Conservation (phyloP, 2,113 vertebrate species). For the Eonycteris spelaea region DNA sequence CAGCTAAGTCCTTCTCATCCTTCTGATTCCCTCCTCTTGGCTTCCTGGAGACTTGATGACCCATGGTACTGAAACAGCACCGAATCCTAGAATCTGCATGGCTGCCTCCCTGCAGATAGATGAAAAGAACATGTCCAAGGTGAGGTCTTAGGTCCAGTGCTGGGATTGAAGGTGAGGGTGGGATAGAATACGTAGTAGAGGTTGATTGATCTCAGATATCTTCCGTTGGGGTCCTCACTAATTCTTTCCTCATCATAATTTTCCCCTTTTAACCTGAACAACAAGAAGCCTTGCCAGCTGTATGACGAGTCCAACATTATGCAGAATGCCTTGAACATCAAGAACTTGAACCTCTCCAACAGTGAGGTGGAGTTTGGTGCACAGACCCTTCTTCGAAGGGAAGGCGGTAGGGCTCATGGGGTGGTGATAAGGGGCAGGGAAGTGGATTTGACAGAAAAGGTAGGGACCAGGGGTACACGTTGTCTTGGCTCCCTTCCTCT, state of each 20-base stretch:
- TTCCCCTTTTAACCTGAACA: slow-evolving; percentile 82
- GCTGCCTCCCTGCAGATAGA: slow-evolving; percentile 84
- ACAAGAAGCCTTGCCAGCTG: slow-evolving; percentile 85
- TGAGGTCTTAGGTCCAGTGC: not conserved
- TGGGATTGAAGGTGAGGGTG: not conserved
- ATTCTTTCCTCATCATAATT: slow-evolving; percentile 56
- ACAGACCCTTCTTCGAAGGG: not conserved
- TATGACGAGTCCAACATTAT: slow-evolving; percentile 82
- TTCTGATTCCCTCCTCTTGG: not conserved
- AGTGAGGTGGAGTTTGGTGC: slow-evolving; percentile 76
- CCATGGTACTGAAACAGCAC: slow-evolving; percentile 82
- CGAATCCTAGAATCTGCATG: slow-evolving; percentile 84
- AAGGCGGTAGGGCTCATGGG: not conserved
- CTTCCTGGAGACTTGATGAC: slow-evolving; percentile 78
- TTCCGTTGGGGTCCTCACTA: not conserved
- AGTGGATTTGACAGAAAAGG: not conserved
- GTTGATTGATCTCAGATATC: not conserved
- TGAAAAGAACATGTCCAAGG: slow-evolving; percentile 86
- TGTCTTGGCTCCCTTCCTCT: not conserved
- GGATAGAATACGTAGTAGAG: not conserved
- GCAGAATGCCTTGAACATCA: slow-evolving; percentile 81
- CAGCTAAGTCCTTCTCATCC: not conserved
- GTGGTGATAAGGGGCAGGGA: not conserved
- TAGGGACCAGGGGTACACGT: not conserved
- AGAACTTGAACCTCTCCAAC: slow-evolving; percentile 85